phyloP scores from a whole-genome alignment of 2,797 vertebrate species.

The Hypotaenidia philippensis region DNA sequence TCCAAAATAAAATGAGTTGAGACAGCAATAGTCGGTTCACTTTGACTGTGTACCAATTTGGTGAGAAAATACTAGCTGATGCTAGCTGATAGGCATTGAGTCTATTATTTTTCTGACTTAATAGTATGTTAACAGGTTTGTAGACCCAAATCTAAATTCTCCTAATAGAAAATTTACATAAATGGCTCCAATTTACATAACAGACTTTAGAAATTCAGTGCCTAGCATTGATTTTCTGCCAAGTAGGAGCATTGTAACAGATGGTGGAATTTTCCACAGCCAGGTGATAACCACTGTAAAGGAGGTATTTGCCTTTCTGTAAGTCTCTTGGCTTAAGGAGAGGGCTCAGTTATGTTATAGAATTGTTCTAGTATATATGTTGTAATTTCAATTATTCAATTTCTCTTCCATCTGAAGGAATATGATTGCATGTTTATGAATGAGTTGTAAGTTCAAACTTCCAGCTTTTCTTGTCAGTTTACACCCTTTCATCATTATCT shows the following conservation, averaged over 20 bases:
- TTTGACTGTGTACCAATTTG: neutral
- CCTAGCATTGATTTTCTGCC: conserved; percentile 43
- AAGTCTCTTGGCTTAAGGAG: conserved; percentile 36
- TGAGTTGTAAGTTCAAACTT: neutral
- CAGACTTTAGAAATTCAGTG: conserved; percentile 48
- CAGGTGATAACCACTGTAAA: conserved; percentile 59
- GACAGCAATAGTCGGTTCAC: neutral
- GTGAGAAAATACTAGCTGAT: neutral
- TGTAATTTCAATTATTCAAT: neutral
- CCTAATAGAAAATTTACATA: neutral
- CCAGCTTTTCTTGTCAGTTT: neutral
- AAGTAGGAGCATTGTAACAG: conserved; percentile 54
- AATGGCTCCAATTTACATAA: conserved; percentile 59
- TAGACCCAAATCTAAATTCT: conserved; percentile 1
- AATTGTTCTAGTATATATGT: neutral
- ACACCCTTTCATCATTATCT: neutral
- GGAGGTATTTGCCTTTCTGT: conserved; percentile 31
- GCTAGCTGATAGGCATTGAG: neutral
- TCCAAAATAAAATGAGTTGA: neutral
- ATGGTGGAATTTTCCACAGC: conserved; percentile 59
- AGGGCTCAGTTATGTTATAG: neutral
- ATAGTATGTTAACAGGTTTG: neutral
- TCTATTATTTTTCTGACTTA: neutral
- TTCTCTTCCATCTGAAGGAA: neutral
- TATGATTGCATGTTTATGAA: neutral